These are phyloP conservation scores for Neodiprion pinetum DNA, from an alignment of 1,140 invertebrate genomes.

Conservation along the genomic window DNA sequence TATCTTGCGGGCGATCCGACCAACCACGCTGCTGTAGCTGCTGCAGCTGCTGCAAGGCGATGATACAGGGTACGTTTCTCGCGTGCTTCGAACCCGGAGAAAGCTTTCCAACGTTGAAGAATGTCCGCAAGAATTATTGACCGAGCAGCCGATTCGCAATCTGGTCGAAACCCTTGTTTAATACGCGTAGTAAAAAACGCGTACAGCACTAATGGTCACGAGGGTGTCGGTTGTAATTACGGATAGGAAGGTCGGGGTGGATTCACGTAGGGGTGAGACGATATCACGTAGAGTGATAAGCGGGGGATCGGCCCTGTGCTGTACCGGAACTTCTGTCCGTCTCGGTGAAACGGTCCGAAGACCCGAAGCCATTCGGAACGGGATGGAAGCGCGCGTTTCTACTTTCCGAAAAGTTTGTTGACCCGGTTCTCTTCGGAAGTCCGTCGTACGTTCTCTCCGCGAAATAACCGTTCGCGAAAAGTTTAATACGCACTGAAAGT, in stretches of 20 bases:
- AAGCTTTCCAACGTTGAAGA: too few relatives aligned
- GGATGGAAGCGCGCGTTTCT: neutral
- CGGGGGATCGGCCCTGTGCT: too few relatives aligned
- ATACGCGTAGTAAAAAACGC: neutral
- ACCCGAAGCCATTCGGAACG: slow-evolving; percentile 13
- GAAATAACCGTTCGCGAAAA: neutral
- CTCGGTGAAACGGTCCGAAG: slow-evolving; percentile 12
- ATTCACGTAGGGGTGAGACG: neutral
- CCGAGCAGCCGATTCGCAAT: neutral
- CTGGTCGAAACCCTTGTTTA: slow-evolving; percentile 6
- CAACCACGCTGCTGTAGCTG: slow-evolving; percentile 6
- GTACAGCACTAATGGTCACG: slow-evolving; percentile 17
- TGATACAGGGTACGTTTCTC: too few relatives aligned
- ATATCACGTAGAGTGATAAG: too few relatives aligned
- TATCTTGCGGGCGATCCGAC: slow-evolving; percentile 18
- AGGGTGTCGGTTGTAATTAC: slow-evolving; percentile 6
- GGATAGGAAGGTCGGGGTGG: slow-evolving; percentile 21
- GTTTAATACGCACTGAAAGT: neutral
- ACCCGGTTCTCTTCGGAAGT: neutral
- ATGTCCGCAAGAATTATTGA: too few relatives aligned
- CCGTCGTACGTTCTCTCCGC: neutral
- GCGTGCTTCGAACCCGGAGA: too few relatives aligned
- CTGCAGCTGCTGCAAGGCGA: neutral
- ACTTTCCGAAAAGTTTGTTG: neutral
- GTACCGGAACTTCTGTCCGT: neutral